Base-by-base conservation (phyloP, 2,113 vertebrate genomes). In the Cephalophus harveyi region DNA sequence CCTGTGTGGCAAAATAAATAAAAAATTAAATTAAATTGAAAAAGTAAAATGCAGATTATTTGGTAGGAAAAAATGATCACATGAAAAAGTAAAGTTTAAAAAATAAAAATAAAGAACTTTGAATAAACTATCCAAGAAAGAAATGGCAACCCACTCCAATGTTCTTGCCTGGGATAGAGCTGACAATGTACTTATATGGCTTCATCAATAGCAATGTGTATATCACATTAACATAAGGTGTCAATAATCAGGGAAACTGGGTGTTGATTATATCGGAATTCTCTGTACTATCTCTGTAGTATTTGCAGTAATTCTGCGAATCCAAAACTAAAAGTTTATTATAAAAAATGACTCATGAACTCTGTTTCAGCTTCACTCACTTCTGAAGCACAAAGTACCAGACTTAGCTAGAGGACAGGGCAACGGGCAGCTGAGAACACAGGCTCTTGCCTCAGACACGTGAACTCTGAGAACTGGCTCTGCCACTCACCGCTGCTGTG, bases 251-350 rank as follows among this genome's bases (percentile, higher is more conserved):
- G 55, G 50, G 12, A 85, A 48, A 36, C 1, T 13, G 13, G 33
- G 6, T 8, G 0, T 3, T 3, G 19, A 23, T 25, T 43, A 43
- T 40, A 40, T 0, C 3, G 4, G 21, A 54, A 79, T 40, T 82
- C 92, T 64, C 43, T 40, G 28, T 43, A 60, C 36, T 15, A 5
- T 30, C 28, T 94, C 46, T 71, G 27, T 30, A 62, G 60, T 62
- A 62, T 62, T 62, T 6, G 40, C 76, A 81, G 30, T 28, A 46
- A 86, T 79, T 82, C 76, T 54, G 28, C 13, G 50, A 87, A 86
- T 67, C 48, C 93, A 67, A 95, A 86, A 62, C 71, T 59, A 74
- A 76, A 86, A 54, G 25, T 36, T 64, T 40, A 43, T 28, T 48
- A 79, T 76, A 76, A 76, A 76, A 74, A 94, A 74, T 27, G 0